Conservation (phyloP, 1,140 invertebrate species). For the Meloidogyne floridensis region DNA sequence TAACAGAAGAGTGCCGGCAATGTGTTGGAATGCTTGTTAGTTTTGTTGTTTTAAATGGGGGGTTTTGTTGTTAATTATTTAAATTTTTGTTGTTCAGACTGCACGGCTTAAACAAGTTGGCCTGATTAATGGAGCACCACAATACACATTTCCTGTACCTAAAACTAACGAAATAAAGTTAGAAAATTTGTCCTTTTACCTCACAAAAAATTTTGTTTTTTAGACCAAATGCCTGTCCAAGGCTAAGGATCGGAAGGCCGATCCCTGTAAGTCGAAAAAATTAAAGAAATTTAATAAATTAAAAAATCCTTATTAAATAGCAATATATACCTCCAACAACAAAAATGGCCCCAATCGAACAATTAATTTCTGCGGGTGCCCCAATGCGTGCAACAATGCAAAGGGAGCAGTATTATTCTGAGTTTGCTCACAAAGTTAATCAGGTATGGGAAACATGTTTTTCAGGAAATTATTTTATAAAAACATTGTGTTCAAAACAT, state of each 20-base stretch:
- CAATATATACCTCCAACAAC: conserved; percentile 17
- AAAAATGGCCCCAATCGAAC: conserved; percentile 5
- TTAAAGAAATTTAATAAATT: not conserved
- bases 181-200: not conserved
- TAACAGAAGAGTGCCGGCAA: conserved; percentile 47
- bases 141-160: conserved; percentile 46
- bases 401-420: conserved; percentile 3
- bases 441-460: not conserved
- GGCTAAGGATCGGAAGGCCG: conserved; percentile 43
- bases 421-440: conserved; percentile 9
- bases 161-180: conserved; percentile 30
- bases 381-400: conserved; percentile 17
- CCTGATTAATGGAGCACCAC: conserved; percentile 29
- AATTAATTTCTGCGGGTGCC: conserved; percentile 12
- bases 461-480: not conserved
- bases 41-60: not conserved
- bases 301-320: not conserved
- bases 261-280: conserved; percentile 33
- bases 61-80: not conserved
- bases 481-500: not conserved
- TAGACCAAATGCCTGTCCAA: conserved; percentile 38
- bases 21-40: conserved; percentile 50
- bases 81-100: conserved; percentile 19
- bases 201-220: not conserved
- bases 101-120: conserved; percentile 51